These are phyloP conservation scores for Porites lutea DNA, from an alignment of 64 coral and sea anemone genomes.

Conservation along the genomic window DNA sequence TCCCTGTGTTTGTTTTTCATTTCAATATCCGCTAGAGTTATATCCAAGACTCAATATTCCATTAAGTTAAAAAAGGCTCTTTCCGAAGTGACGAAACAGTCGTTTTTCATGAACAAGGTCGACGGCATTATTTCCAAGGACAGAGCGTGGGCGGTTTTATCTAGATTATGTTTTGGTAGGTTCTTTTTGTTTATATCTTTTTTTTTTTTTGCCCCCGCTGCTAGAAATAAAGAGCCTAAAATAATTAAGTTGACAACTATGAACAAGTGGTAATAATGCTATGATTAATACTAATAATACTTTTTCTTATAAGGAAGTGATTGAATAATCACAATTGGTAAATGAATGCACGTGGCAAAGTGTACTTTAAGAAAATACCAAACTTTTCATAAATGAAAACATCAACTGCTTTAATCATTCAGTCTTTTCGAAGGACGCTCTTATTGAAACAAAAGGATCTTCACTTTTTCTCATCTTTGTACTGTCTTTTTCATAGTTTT, in stretches of 20 bases:
- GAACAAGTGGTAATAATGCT: not conserved
- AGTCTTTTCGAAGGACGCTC: no score
- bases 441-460: no score
- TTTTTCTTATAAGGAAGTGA: not conserved
- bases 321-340: not conserved
- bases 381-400: not conserved
- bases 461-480: no score
- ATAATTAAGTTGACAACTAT: not conserved
- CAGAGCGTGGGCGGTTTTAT: not conserved
- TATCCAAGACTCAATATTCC: not conserved
- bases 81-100: not conserved
- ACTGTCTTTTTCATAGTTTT: not conserved
- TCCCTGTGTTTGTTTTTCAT: not conserved
- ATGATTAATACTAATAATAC: not conserved
- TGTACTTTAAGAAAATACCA: not conserved
- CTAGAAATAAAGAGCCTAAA: not conserved
- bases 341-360: not conserved
- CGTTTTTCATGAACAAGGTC: not conserved
- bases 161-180: not conserved
- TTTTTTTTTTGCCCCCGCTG: not conserved
- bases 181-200: not conserved
- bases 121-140: not conserved
- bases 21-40: not conserved
- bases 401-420: no score
- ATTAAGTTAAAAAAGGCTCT: not conserved